Conservation (phyloP, 2,113 vertebrate species). For the Gulo gulo region DNA sequence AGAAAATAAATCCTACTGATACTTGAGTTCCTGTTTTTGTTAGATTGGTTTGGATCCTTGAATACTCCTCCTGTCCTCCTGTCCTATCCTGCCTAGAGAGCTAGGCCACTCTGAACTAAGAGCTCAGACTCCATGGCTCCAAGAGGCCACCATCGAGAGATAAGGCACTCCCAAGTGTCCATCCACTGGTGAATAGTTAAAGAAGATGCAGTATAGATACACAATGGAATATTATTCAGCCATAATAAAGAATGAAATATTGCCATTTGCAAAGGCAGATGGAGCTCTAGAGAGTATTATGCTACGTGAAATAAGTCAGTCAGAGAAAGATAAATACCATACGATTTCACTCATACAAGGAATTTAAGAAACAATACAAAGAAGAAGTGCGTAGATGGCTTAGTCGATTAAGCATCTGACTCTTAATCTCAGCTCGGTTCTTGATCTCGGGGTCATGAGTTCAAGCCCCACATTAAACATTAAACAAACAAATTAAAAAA, state of each 20-base stretch:
- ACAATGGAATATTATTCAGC: not conserved
- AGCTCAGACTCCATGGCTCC: not conserved
- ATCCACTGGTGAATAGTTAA: not conserved
- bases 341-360: not conserved
- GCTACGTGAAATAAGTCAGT: not conserved
- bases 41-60: not conserved
- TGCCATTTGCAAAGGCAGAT: not conserved
- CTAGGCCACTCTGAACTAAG: not conserved
- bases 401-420: not conserved
- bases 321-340: not conserved
- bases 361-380: not conserved
- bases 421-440: not conserved
- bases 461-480: not conserved
- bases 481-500: not conserved
- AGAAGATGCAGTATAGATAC: not conserved
- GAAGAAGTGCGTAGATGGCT: not conserved
- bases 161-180: not conserved
- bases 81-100: not conserved
- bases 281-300: not conserved
- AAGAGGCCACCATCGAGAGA: not conserved
- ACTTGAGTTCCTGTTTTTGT: conserved; percentile 26
- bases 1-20: not conserved
- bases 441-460: not conserved
- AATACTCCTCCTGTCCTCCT: not conserved
- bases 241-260: not conserved